These are phyloP conservation scores for Urocitellus parryii DNA, from an alignment of 2,113 vertebrate species.

Conservation along the genomic window DNA sequence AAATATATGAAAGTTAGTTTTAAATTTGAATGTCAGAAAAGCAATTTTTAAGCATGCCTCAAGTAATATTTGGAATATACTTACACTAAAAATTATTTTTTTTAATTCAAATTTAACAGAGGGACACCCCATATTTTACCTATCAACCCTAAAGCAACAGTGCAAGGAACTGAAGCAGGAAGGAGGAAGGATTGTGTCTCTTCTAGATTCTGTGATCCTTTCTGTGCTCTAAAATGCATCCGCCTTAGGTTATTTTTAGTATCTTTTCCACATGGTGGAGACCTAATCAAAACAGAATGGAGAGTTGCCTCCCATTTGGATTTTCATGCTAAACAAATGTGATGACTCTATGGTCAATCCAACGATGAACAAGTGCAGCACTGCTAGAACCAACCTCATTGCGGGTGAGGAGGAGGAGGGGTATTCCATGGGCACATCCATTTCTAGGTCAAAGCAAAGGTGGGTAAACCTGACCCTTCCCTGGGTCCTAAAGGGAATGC, in stretches of 20 bases:
- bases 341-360: neutral
- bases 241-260: neutral
- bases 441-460: neutral
- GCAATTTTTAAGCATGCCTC: neutral
- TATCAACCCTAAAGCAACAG: neutral
- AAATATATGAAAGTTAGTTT: neutral
- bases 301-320: neutral
- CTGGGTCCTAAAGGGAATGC: neutral
- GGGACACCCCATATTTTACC: neutral
- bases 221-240: neutral
- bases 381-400: neutral
- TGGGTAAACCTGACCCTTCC: neutral
- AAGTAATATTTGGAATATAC: neutral
- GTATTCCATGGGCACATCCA: neutral
- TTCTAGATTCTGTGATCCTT: neutral
- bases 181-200: neutral
- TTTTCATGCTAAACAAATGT: neutral
- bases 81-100: neutral
- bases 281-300: neutral
- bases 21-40: neutral
- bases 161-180: neutral
- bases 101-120: neutral
- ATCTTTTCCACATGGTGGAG: neutral
- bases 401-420: neutral
- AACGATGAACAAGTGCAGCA: neutral